Percentiles rank a stretch among this genome's conserved stretches.
phyloP scores from a whole-genome alignment of 2,888 invertebrate species.

The Cantharis rufa region DNA sequence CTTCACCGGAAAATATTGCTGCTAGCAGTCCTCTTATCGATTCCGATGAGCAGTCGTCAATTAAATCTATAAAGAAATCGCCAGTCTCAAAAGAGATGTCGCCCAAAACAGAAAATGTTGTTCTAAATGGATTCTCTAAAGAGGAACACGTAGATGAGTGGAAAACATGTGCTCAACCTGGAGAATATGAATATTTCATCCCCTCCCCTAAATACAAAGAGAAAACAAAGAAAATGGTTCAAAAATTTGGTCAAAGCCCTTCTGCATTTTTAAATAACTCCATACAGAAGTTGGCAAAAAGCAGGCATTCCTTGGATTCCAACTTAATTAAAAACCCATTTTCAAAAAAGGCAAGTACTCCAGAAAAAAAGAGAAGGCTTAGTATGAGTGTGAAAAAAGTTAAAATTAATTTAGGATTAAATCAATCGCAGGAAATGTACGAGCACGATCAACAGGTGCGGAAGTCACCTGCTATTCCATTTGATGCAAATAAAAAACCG shows the following conservation, averaged over 20 bases:
- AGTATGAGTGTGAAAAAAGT: conserved; percentile 65
- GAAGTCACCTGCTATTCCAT: conserved; percentile 76
- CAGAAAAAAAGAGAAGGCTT: conserved; percentile 18
- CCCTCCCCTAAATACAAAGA: conserved; percentile 42
- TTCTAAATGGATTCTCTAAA: background rate
- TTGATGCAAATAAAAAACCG: conserved; percentile 71
- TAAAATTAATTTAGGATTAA: conserved; percentile 72
- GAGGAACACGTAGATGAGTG: conserved; percentile 46
- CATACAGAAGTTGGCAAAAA: conserved; percentile 25
- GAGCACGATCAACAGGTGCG: conserved; percentile 74
- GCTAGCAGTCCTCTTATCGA: background rate
- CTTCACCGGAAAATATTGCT: background rate
- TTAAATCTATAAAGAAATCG: background rate
- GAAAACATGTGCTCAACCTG: conserved; percentile 54
- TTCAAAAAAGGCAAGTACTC: conserved; percentile 28
- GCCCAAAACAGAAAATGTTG: background rate
- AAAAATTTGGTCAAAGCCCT: conserved; percentile 21
- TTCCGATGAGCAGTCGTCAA: background rate
- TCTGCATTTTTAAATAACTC: conserved; percentile 1
- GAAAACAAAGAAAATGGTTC: conserved; percentile 32
- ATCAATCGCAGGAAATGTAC: conserved; percentile 71
- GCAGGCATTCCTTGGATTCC: conserved; percentile 36
- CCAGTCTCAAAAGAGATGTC: background rate
- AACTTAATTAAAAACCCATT: conserved; percentile 41
- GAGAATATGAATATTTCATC: conserved; percentile 52